A percentile compares a stretch with the other conserved stretches of the same genome.
Conservation (phyloP, 2,797 vertebrate species). For the Lepus townsendii region DNA sequence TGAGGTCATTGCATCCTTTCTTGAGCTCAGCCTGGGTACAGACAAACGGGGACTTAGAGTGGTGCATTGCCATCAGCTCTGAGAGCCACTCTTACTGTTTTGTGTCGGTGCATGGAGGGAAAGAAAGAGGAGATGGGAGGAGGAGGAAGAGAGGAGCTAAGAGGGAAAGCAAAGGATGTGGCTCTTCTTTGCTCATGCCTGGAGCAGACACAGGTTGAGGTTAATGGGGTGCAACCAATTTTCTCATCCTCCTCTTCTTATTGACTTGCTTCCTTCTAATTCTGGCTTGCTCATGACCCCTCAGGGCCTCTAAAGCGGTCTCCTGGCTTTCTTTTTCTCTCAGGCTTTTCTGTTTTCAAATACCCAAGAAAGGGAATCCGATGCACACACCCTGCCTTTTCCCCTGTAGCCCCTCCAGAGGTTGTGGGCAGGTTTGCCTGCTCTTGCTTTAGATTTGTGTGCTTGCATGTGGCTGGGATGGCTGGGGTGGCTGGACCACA, state of each 20-base stretch:
- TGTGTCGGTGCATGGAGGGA: not conserved
- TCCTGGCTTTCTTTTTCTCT: not conserved
- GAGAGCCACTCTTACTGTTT: not conserved
- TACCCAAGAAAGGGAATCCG: not conserved
- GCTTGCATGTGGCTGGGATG: not conserved
- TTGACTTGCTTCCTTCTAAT: not conserved
- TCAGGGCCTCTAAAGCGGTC: not conserved
- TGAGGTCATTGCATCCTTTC: not conserved
- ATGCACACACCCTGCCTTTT: not conserved
- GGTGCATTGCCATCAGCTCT: not conserved
- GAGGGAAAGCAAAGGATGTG: not conserved
- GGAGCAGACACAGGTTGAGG: not conserved
- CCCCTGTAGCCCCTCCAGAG: not conserved
- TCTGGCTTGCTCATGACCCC: not conserved
- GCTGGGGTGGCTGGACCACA: fast-evolving
- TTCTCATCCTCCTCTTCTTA: not conserved
- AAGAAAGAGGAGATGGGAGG: not conserved
- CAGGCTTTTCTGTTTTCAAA: not conserved
- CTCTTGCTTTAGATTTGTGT: not conserved
- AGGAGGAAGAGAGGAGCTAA: not conserved
- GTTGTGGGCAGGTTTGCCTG: not conserved
- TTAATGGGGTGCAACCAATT: not conserved
- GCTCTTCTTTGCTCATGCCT: not conserved
- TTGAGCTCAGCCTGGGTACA: not conserved
- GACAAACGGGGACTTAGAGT: not conserved